These are phyloP conservation scores for Belgica antarctica DNA, from an alignment of 2,888 invertebrate genomes.

Conservation along the genomic window DNA sequence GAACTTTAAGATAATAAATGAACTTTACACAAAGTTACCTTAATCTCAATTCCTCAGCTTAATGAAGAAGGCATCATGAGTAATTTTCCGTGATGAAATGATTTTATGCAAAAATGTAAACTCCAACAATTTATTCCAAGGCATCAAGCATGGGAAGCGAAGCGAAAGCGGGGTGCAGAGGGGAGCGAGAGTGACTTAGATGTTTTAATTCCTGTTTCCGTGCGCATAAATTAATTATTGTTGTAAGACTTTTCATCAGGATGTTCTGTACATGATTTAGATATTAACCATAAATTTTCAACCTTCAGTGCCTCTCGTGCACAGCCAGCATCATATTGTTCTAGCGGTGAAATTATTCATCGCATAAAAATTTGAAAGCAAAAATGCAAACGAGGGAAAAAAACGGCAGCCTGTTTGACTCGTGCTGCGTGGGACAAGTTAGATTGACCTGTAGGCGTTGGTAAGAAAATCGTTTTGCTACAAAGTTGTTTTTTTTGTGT, in stretches of 20 bases:
- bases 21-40: constrained; percentile 9
- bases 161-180: not conserved
- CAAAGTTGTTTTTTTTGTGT: no score
- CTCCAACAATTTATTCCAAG: constrained; percentile 10
- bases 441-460: no score
- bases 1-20: constrained; percentile 24
- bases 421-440: no score
- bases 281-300: constrained; percentile 17
- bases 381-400: no score
- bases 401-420: no score
- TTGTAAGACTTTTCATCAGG: constrained; percentile 27
- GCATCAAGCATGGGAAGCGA: not conserved
- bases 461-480: no score
- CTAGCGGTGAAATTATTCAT: constrained; percentile 33
- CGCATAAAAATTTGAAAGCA: not conserved
- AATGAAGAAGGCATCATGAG: not conserved
- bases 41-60: constrained; percentile 21
- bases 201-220: constrained; percentile 38
- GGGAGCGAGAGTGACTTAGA: constrained; percentile 37
- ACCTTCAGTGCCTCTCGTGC: constrained; percentile 1
- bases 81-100: constrained; percentile 22
- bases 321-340: constrained; percentile 18
- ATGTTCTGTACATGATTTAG: constrained; percentile 25
- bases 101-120: constrained; percentile 28
- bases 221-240: constrained; percentile 33